Base-by-base conservation (phyloP, 2,797 vertebrate genomes). In the Spheniscus humboldti region DNA sequence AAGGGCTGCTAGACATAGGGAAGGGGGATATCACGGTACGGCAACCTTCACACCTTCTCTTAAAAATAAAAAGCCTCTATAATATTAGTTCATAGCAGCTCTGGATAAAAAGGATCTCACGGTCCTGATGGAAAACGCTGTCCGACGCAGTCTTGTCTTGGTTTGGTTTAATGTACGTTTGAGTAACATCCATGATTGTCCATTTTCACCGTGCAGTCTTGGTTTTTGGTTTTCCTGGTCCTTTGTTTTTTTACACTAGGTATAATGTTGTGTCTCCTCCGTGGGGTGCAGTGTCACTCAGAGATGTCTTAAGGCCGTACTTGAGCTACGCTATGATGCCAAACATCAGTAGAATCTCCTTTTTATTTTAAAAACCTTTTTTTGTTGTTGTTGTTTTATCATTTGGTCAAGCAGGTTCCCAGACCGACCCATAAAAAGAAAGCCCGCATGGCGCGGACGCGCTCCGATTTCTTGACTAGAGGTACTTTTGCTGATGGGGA, bases 401-500 rank as follows among this genome's bases (percentile, higher is more conserved):
- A 97, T 98, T 98, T 98, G 98, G 98, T 98, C 98, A 98, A 99
- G 98, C 99, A 99, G 99, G 99, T 99, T 97, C 98, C 98, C 98
- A 98, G 99, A 98, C 98, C 97, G 96, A 97, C 97, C 97, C 98
- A 99, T 98, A 99, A 99, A 99, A 99, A 99, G 99, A 99, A 99
- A 99, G 99, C 99, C 97, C 98, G 99, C 98, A 99, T 99, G 99
- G 99, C 99, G 94, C 99, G 99, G 98, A 99, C 99, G 47, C 99
- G 99, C 98, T 99, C 99, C 96, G 99, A 99, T 99, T 99, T 99
- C 98, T 99, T 99, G 98, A 99, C 99, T 99, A 99, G 99, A 96
- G 98, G 98, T 98, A 98, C 99, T 98, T 97, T 97, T 98, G 98
- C 98, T 60, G 98, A 98, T 95, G 98, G 98, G 97, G 99, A 99